Base-by-base conservation (phyloP, 1,140 invertebrate genomes). In the Drosophila kanapiae region DNA sequence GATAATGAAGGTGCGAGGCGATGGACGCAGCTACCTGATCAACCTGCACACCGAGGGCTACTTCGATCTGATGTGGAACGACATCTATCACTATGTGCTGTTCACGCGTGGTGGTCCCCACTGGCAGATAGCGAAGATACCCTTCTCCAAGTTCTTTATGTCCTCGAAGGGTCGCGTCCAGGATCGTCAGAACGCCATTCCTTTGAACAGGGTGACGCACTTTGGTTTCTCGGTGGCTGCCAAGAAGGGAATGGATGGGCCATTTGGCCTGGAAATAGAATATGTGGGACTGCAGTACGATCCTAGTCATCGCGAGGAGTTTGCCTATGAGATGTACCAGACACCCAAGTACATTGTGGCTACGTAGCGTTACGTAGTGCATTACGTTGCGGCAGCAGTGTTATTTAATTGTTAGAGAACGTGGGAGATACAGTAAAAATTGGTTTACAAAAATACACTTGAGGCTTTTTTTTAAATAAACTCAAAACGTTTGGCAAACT, bases 31-130 rank as follows among this genome's bases (percentile, higher is more conserved):
- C 7, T 99, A 99, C 92, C 91, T 96, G 70, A 86, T 99, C 18
- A 97, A 97, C 93, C 93, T 99, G 53, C 93, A 94, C 42, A 94
- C 94, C 1, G 94, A 95, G 72, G 95, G 95, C 13, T 94, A 95
- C 58, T 96, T 95, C 84, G 98, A 99, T 92, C 91, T 98, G 10
- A 94, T 94, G 13, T 98, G 96, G 96, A 96, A 97, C 92, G 97
- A 99, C 93, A 94, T 96, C 16, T 98, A 96, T 92, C 94, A 95
- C 80, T 99, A 96, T 93, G 94, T 96, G 0, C 90, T 99, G 0
- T 97, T 96, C 91, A 99, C 98, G 0, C 95, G 97, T 93, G 98
- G 98, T 48, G 98, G 98, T 0, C 98, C 98, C 9, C 99, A 99
- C 92, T 99, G 98, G 98, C 98, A 99, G 94, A 93, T 96, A 64